A percentile compares a stretch with the other conserved stretches of the same genome.
phyloP scores from a whole-genome alignment of 2,888 invertebrate genomes.

The Dysmachus trigonus region DNA sequence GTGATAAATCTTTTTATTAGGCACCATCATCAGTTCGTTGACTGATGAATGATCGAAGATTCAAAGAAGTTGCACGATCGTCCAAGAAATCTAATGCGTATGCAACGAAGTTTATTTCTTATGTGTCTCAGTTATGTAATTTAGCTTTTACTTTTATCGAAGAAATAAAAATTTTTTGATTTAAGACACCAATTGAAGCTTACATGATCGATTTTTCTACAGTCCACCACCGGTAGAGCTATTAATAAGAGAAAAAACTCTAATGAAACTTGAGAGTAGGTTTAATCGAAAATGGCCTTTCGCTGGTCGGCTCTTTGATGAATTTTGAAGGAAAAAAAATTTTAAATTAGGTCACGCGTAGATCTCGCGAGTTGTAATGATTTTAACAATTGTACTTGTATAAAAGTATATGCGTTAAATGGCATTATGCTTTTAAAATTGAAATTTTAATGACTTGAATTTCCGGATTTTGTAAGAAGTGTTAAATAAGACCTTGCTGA shows the following conservation, averaged over 20 bases:
- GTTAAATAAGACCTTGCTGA: neutral
- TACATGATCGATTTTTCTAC: neutral
- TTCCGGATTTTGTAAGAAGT: neutral
- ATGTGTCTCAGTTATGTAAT: neutral
- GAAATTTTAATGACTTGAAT: neutral
- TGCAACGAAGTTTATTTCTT: neutral
- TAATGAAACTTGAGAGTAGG: neutral
- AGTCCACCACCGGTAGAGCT: neutral
- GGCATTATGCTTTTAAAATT: neutral
- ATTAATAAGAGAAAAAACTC: neutral
- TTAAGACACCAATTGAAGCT: neutral
- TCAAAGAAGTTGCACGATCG: neutral
- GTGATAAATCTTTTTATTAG: neutral
- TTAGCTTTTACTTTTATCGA: neutral
- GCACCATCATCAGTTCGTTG: neutral
- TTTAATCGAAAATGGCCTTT: neutral
- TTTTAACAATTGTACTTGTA: neutral
- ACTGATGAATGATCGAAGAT: neutral
- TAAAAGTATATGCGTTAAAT: neutral
- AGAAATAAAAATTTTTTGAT: neutral
- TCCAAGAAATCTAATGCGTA: neutral
- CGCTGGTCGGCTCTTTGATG: neutral
- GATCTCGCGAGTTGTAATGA: neutral
- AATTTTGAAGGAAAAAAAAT: neutral
- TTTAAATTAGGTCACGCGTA: neutral